Evolutionary conservation across 2,113 vertebrate species (phyloP).

Genomic region (Ceuthmochares aereus): DNA sequence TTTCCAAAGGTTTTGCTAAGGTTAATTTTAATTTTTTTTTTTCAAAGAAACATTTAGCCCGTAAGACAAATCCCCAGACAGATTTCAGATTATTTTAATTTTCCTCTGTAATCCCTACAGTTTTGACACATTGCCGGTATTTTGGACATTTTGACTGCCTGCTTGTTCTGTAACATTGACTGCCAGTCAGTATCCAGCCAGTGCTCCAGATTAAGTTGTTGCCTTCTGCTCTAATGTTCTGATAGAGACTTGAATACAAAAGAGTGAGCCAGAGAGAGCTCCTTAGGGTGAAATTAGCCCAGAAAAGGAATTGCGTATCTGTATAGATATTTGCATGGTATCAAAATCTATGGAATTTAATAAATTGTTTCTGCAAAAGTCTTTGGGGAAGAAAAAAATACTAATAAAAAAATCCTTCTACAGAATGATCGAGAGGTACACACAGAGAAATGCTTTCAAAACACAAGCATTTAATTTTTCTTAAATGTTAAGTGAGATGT

Average conservation of each 20-base stretch:
- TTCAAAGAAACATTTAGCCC: background rate
- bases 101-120: background rate
- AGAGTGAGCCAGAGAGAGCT: constrained; percentile 50
- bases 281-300: constrained; percentile 50
- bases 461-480: constrained; percentile 70
- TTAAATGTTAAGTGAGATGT: constrained; percentile 63
- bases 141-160: constrained; percentile 34
- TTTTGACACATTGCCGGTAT: background rate
- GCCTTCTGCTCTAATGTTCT: constrained; percentile 68
- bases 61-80: background rate
- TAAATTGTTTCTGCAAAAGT: background rate
- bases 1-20: background rate
- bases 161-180: background rate
- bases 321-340: background rate
- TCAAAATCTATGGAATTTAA: constrained; percentile 13
- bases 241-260: constrained; percentile 46
- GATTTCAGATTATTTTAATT: background rate
- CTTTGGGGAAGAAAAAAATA: background rate
- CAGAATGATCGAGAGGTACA: constrained; percentile 44
- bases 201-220: constrained; percentile 67
- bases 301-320: constrained; percentile 15
- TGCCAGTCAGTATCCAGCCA: constrained; percentile 40
- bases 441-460: constrained; percentile 71
- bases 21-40: background rate
- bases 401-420: background rate